Conservation (phyloP, 2,888 invertebrate species). For the Napeogenes inachia region DNA sequence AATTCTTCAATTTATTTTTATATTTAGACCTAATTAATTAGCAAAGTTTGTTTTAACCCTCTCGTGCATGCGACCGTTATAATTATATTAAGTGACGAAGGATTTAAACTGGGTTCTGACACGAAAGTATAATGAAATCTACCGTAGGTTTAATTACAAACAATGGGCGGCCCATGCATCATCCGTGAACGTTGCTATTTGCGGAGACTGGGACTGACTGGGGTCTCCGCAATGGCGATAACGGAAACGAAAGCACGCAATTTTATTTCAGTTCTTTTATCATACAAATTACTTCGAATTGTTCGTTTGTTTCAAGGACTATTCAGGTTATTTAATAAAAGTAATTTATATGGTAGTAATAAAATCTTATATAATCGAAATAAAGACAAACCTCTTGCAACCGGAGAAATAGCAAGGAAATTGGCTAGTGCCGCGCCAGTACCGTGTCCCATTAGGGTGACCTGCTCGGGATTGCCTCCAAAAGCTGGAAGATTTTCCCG, state of each 20-base stretch:
- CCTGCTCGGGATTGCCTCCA: conserved; percentile 94
- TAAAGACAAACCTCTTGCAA: conserved; percentile 86
- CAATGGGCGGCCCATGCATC: conserved; percentile 47
- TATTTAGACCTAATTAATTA: not conserved
- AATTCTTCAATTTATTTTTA: not conserved
- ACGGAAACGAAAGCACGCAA: conserved; percentile 24
- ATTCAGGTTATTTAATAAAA: not conserved
- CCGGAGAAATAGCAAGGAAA: conserved; percentile 96
- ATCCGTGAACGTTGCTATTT: conserved; percentile 33
- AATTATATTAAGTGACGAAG: conserved; percentile 60
- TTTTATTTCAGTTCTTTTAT: conserved; percentile 27
- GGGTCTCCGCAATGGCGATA: conserved; percentile 28
- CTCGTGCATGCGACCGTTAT: conserved; percentile 46
- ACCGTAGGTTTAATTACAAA: conserved; percentile 56
- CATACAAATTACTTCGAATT: conserved; percentile 14
- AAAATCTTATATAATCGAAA: too few species aligned
- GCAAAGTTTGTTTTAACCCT: not conserved
- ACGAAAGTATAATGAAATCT: conserved; percentile 58
- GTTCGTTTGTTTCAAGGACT: conserved; percentile 11
- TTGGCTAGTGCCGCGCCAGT: conserved; percentile 98
- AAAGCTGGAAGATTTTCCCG: conserved; percentile 96
- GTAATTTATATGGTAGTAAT: not conserved
- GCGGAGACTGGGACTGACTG: conserved; percentile 32
- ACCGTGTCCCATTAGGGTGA: conserved; percentile 97
- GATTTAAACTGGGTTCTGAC: conserved; percentile 49